Evolutionary conservation across 2,113 vertebrate genomes (phyloP).

Genomic region (Rhinoptilus africanus): DNA sequence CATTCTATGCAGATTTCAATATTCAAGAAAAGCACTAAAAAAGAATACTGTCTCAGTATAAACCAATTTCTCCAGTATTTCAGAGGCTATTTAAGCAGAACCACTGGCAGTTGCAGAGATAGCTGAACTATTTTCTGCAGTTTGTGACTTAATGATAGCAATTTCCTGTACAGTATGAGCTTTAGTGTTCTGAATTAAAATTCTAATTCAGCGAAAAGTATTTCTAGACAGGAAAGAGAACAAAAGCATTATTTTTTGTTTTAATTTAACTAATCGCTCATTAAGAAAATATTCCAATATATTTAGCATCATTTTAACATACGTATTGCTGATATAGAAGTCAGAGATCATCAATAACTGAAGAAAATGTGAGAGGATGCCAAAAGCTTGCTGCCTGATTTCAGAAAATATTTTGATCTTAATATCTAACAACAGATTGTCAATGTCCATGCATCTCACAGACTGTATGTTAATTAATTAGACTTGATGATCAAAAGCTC

Average conservation of each 20-base stretch:
- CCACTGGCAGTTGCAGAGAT: neutral
- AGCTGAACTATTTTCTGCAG: neutral
- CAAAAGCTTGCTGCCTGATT: slow-evolving; percentile 27
- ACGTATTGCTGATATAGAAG: neutral
- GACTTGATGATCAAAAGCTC: slow-evolving; percentile 35
- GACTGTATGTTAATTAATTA: slow-evolving; percentile 51
- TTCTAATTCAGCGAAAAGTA: neutral
- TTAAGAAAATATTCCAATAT: neutral
- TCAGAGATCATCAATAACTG: neutral
- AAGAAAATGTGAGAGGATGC: slow-evolving; percentile 17
- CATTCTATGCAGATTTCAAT: neutral
- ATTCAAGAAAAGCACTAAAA: neutral
- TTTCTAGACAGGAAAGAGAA: slow-evolving; percentile 13
- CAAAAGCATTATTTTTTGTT: neutral
- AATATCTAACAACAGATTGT: slow-evolving; percentile 49
- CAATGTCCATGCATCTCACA: neutral
- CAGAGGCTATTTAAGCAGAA: neutral
- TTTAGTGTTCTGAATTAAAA: slow-evolving; percentile 15
- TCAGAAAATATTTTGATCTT: slow-evolving; percentile 51
- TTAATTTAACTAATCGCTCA: neutral
- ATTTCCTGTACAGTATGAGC: neutral
- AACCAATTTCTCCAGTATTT: neutral
- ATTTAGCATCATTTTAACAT: neutral
- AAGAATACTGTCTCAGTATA: neutral
- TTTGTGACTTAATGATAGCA: neutral